Evolutionary conservation across 1,140 invertebrate genomes (phyloP).

Genomic region (Probaryconus sp.): DNA sequence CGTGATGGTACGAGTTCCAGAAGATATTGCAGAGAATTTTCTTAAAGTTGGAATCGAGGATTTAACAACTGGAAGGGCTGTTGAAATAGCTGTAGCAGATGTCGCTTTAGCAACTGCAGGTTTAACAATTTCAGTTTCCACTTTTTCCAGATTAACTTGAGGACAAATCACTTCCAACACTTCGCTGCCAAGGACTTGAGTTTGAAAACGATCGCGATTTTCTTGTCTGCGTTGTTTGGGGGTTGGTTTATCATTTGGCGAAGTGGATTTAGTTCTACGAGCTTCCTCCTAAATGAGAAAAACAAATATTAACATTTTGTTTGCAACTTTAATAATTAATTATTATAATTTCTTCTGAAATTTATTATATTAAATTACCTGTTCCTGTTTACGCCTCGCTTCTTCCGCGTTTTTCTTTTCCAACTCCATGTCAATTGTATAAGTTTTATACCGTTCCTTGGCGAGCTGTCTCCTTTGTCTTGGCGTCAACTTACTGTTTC

Average conservation of each 20-base stretch:
- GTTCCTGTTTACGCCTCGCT: conserved; percentile 65
- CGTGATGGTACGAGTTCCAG: conserved; percentile 38
- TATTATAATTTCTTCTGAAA: too few species aligned
- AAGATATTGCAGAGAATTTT: conserved; percentile 69
- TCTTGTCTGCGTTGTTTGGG: conserved; percentile 84
- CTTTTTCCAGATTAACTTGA: background rate
- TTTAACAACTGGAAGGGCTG: conserved; percentile 57
- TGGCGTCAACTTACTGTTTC: conserved; percentile 81
- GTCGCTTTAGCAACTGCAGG: conserved; percentile 3
- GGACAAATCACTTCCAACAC: conserved; percentile 35
- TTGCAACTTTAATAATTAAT: too few species aligned
- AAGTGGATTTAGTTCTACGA: conserved; percentile 59
- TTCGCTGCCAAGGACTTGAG: conserved; percentile 79
- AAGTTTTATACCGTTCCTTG: conserved; percentile 88
- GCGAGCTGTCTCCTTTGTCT: conserved; percentile 85
- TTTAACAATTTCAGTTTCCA: conserved; percentile 6
- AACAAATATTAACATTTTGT: background rate
- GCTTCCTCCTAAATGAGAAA: conserved; percentile 42
- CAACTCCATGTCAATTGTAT: conserved; percentile 83
- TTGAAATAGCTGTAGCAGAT: conserved; percentile 3
- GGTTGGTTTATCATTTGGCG: conserved; percentile 77
- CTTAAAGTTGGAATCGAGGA: conserved; percentile 77
- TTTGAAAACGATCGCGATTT: conserved; percentile 84
- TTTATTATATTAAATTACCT: conserved; percentile 41
- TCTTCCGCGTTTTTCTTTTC: conserved; percentile 72